These are phyloP conservation scores for Pseudorasbora parva DNA, from an alignment of 2,113 vertebrate genomes.

Conservation along the genomic window DNA sequence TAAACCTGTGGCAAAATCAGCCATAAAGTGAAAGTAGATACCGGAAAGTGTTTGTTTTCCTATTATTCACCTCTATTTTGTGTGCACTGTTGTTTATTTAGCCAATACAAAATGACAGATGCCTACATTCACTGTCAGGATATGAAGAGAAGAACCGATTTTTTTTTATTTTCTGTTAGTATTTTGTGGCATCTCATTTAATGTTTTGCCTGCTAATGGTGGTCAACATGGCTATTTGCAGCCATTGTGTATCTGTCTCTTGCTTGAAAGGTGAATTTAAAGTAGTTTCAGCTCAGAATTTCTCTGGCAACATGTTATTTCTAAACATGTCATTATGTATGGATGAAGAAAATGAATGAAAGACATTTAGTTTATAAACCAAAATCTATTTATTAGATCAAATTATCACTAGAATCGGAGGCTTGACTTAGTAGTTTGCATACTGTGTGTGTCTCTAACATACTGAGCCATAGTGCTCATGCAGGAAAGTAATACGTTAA, in stretches of 20 bases:
- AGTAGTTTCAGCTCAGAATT: background rate
- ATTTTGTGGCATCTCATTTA: conserved; percentile 7
- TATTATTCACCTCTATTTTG: background rate
- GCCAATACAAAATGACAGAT: conserved; percentile 29
- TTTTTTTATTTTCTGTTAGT: conserved; percentile 11
- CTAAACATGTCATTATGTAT: background rate
- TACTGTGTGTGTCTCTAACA: too few relatives aligned
- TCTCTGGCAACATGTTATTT: background rate
- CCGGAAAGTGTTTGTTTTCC: conserved; percentile 12
- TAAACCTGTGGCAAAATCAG: conserved; percentile 42
- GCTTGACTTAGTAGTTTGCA: too few relatives aligned
- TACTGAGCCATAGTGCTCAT: too few relatives aligned
- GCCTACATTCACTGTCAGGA: background rate
- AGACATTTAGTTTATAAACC: background rate
- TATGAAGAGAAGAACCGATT: background rate
- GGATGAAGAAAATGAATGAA: background rate
- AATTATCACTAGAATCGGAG: background rate
- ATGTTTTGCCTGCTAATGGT: background rate
- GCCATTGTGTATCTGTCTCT: background rate
- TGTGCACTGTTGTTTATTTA: conserved; percentile 23
- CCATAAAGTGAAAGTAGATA: conserved; percentile 28
- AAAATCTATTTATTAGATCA: background rate
- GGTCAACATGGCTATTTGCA: background rate
- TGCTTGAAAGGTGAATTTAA: conserved; percentile 9
- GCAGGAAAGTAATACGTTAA: too few relatives aligned